Percentiles rank a stretch among this genome's conserved stretches.
Evolutionary conservation across 2,888 invertebrate species (phyloP).

Genomic region (Aphidoletes aphidimyza): DNA sequence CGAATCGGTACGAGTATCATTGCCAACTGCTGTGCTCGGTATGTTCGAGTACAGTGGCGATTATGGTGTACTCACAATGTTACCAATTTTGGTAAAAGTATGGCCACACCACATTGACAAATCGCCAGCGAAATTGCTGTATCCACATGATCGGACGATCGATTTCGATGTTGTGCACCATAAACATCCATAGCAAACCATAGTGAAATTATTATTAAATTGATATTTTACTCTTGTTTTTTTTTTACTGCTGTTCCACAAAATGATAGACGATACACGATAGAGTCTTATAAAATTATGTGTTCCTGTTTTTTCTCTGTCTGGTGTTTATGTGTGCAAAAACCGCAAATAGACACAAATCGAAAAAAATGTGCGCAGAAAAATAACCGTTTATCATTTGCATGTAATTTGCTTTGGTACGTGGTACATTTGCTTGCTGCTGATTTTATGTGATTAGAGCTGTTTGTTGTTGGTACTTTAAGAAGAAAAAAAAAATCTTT

Average conservation of each 20-base stretch:
- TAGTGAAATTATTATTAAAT: constrained; percentile 19
- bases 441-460: constrained; percentile 42
- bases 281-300: not conserved
- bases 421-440: not conserved
- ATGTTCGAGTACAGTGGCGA: no score
- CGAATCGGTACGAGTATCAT: no score
- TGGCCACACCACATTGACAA: no score
- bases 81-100: no score
- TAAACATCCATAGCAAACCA: not conserved
- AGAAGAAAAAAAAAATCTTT: no score
- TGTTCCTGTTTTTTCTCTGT: not conserved
- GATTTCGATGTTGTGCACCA: not conserved
- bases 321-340: no score
- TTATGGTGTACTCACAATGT: no score
- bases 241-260: no score
- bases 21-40: no score
- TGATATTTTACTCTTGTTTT: constrained; percentile 46
- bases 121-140: no score
- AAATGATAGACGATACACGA: constrained; percentile 34
- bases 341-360: not conserved
- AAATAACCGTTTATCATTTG: constrained; percentile 42
- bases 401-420: constrained; percentile 39
- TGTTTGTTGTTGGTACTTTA: not conserved
- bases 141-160: no score
- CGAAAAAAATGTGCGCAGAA: not conserved